Base-by-base conservation (phyloP, 1,140 invertebrate species). In the Cataglyphis hispanica region DNA sequence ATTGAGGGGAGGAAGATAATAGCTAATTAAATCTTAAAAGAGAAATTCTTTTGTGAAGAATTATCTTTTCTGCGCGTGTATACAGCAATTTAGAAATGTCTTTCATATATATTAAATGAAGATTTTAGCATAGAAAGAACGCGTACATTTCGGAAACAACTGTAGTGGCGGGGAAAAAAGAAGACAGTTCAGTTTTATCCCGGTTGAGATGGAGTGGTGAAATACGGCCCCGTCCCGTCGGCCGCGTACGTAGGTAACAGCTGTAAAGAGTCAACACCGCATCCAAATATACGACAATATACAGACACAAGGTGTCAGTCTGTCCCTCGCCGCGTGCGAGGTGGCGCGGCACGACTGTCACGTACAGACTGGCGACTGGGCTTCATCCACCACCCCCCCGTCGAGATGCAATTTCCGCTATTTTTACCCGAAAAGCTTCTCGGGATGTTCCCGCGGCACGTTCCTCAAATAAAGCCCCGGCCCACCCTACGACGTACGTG, bases 361-460 rank as follows among this genome's bases (percentile, higher is more conserved):
- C 93, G 93, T 94, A 94, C 94, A 94, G 93, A 91, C 91, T 88
- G 31, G 87, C 90, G 91, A 91, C 90, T 88, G 78, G 91, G 90
- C 92, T 93, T 91, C 93, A 92, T 93, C 92, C 89, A 80, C 88
- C 84, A 87, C 84, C 87, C 84, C 87, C 43, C 91, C 78, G 77
- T 83, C 86, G 92, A 91, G 93, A 93, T 94, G 93, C 94, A 94
- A 94, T 94, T 94, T 94, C 93, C 93, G 93, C 93, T 94, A 94
- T 94, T 94, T 94, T 94, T 94, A 94, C 92, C 91, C 90, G 92
- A 94, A 94, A 94, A 94, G 93, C 93, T 94, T 91, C 93, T 92
- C 93, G 92, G 89, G 91, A 87, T 91, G 91, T 93, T 91, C 92
- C 92, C 89, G 90, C 88, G 91, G 92, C 94, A 94, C 94, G 94